Base-by-base conservation (phyloP, 2,888 invertebrate genomes). In the Electrophaes corylata region DNA sequence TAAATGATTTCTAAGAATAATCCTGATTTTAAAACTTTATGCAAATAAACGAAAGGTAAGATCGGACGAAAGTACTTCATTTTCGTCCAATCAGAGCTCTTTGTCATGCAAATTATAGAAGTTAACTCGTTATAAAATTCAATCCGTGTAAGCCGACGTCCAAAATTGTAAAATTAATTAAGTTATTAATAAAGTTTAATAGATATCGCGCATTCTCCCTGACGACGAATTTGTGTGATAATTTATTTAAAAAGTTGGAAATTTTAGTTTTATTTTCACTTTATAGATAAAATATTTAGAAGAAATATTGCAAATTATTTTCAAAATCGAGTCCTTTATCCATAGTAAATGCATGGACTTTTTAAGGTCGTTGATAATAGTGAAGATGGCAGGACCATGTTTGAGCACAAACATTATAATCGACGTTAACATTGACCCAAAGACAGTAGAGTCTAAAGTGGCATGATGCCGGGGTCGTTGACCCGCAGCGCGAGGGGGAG, bases 351-450 rank as follows among this genome's bases (percentile, higher is more conserved):
- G 20, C 3, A 20, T 1, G 20, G 20, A 4, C 20, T 20, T 4
- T 20, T 20, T 20, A 5, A 4, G 20, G 5, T 20, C 1, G 20
- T 4, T 20, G 20, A 20, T 29, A 4, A 29, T 4, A 8, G 1
- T 29, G 26, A 29, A 29, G 26, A 29, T 29, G 10, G 3, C 26
- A 29, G 26, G 1, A 10, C 26, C 8, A 29, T 14, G 46, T 18
- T 50, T 14, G 16, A 51, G 26, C 44, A 26, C 45, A 45, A 14
- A 19, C 19, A 37, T 53, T 50, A 45, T 46, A 20, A 47, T 48
- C 14, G 14, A 40, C 40, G 41, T 59, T 66, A 64, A 66, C 64
- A 66, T 66, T 66, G 66, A 66, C 66, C 66, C 57, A 62, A 62
- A 62, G 62, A 57, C 54, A 47, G 59, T 16, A 48, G 57, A 52